Evolutionary conservation across 2,113 vertebrate genomes (phyloP), one percentile per base, ranked within the genome.

Genomic region (Petroica traversi): DNA sequence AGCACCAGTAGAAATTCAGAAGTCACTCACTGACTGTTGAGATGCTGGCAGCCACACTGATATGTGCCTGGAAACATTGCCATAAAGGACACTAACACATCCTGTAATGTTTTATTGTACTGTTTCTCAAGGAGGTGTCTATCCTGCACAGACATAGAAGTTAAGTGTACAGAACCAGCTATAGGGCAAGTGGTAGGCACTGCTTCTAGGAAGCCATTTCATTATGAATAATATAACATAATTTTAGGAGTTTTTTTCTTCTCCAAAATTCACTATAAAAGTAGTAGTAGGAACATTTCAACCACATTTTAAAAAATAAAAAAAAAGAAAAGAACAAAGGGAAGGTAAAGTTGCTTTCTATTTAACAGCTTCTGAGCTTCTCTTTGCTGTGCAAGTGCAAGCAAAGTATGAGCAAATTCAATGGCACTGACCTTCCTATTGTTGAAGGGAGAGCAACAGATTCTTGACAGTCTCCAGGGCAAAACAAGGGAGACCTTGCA

Each of bases 401-500:
- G 66, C 24, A 33, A 91, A 73, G 15, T 7, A 5, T 45, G 9
- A 89, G 46, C 24, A 34, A 91, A 92, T 33, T 11, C 41, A 61
- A 23, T 57, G 54, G 61, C 67, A 63, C 49, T 73, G 89, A 88
- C 79, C 64, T 87, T 93, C 46, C 43, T 52, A 8, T 73, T 87
- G 38, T 41, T 11, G 1, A 58, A 69, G 22, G 16, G 36, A 88
- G 23, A 68, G 49, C 25, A 71, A 71, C 24, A 88, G 38, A 57
- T 89, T 88, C 76, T 72, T 79, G 40, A 97, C 68, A 75, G 52
- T 93, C 57, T 96, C 91, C 62, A 88, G 75, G 77, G 91, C 33
- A 92, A 73, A 93, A 61, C 38, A 80, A 75, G 62, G 59, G 58
- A 95, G 93, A 82, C 26, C 25, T 67, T 82, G 81, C 79, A 94